These are phyloP conservation scores for Actenoides lindsayi DNA, from an alignment of 2,113 vertebrate species.

Conservation along the genomic window DNA sequence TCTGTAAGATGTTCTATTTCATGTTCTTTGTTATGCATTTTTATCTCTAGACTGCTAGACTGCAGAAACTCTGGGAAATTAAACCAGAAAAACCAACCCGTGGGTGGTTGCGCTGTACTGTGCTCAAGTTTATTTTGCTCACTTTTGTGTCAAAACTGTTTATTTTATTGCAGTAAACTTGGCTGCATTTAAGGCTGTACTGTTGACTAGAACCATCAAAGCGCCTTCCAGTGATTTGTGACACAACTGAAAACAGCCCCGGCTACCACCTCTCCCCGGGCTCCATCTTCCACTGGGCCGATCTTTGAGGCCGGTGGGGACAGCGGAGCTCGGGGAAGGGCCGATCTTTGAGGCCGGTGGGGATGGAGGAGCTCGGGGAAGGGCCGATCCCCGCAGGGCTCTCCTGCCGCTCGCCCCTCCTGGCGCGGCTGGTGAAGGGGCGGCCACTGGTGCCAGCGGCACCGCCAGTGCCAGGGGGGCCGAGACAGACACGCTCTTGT, in stretches of 20 bases:
- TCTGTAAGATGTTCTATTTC: not conserved
- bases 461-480: not conserved
- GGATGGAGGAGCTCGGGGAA: not conserved
- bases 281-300: fast-evolving
- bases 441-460: not conserved
- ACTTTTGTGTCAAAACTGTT: not conserved
- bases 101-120: not conserved
- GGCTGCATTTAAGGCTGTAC: not conserved
- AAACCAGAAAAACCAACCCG: not conserved
- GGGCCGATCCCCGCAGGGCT: not conserved
- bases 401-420: not conserved
- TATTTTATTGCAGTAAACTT: not conserved
- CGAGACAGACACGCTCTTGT: not conserved
- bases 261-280: not conserved
- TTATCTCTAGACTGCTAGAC: not conserved
- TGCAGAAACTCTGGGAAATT: not conserved
- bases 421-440: not conserved
- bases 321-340: not conserved
- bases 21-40: not conserved
- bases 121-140: not conserved
- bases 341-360: fast-evolving
- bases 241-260: not conserved
- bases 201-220: not conserved
- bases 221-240: not conserved
- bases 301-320: not conserved